Base-by-base conservation (phyloP, 2,113 vertebrate species). In the Myotis davidii region DNA sequence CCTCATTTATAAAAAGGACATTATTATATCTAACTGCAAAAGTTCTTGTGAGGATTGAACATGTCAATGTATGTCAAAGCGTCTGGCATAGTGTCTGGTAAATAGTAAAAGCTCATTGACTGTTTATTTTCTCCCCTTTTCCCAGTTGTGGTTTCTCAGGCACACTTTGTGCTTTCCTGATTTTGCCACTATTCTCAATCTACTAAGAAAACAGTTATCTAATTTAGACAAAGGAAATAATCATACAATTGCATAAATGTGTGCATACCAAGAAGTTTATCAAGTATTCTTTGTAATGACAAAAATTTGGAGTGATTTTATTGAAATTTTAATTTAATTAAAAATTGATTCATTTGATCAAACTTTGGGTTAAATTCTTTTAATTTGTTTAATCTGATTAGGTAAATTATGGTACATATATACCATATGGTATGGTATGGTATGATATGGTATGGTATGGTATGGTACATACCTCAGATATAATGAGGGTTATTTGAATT, bases 271-370 rank as follows among this genome's bases (percentile, higher is more conserved):
- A 82, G 29, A 56, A 74, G 20, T 73, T 64, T 77, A 10, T 69
- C 27, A 9, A 50, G 23, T 21, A 50, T 73, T 59, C 18, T 86
- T 83, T 88, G 42, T 67, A 91, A 65, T 92, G 74, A 85, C 52
- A 93, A 93, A 87, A 74, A 48, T 54, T 95, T 91, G 45, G 61
- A 78, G n/a, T 52, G 82, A 39, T 61, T 90, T 91, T 45, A n/a
- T 84, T 88, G 73, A 82, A 79, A 64, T 5, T 96, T 87, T 76
- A 56, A 83, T 82, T 65, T 74, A 87, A 48, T 84, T 50, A 87
- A 32, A 84, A 37, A 73, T 90, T 42, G 4, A 52, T 92, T 59
- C 42, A 52, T 91, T 72, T 61, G 84, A 77, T 64, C 20, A 50
- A 85, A 69, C 42, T 52, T 64, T 50, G 14, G n/a, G 50, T 83